These are phyloP conservation scores for Maylandia zebra DNA, from an alignment of 2,113 vertebrate species.

Conservation along the genomic window DNA sequence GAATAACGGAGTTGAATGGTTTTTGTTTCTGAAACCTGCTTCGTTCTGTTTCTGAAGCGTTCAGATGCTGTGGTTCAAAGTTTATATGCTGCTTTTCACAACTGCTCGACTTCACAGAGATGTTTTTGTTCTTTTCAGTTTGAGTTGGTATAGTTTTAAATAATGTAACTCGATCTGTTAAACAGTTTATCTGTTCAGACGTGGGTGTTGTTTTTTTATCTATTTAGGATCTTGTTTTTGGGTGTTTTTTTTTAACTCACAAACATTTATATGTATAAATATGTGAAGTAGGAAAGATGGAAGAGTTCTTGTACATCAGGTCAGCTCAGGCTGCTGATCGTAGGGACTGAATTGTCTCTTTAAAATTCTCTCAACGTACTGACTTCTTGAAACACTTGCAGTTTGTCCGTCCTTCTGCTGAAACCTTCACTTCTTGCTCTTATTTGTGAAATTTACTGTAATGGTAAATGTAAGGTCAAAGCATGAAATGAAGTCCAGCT, in stretches of 20 bases:
- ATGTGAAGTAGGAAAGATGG: neutral
- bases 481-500: too few species aligned
- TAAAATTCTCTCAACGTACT: neutral
- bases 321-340: neutral
- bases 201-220: fast-evolving
- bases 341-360: neutral
- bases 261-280: neutral
- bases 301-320: neutral
- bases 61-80: fast-evolving
- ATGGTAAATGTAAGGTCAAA: neutral
- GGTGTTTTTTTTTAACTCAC: neutral
- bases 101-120: neutral
- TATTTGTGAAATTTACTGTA: neutral
- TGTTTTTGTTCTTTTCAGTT: neutral
- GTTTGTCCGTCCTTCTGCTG: neutral
- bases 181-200: neutral
- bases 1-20: neutral
- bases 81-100: neutral
- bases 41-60: neutral
- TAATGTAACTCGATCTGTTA: fast-evolving
- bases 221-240: neutral
- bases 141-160: neutral
- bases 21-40: neutral
- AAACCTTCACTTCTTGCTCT: neutral
- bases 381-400: neutral